Evolutionary conservation across 2,113 vertebrate species (phyloP).

Genomic region (Phyllostomus hastatus): DNA sequence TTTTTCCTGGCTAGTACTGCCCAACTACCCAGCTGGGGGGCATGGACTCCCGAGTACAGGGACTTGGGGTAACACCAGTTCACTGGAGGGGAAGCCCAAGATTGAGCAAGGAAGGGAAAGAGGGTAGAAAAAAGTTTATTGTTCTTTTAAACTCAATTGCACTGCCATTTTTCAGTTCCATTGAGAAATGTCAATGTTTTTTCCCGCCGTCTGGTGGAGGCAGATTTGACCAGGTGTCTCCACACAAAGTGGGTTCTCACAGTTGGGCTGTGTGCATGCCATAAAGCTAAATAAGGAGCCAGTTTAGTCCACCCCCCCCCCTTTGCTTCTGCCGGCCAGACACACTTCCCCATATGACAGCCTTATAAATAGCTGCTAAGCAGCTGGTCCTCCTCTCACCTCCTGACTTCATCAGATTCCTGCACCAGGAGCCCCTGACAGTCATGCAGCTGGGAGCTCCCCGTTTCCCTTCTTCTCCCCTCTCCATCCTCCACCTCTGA

Average conservation of each 20-base stretch:
- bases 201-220: constrained; percentile 53
- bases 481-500: background rate
- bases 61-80: background rate
- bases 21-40: accelerated
- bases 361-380: constrained; percentile 66
- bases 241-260: constrained; percentile 64
- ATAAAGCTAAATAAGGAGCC: constrained; percentile 66
- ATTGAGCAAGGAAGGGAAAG: background rate
- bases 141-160: constrained; percentile 11
- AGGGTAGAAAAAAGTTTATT: background rate
- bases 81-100: background rate
- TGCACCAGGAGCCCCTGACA: constrained; percentile 59
- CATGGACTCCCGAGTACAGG: background rate
- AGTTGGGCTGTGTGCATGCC: constrained; percentile 60
- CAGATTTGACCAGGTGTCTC: constrained; percentile 66
- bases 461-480: background rate
- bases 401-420: constrained; percentile 63
- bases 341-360: constrained; percentile 64
- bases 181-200: constrained; percentile 65
- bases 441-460: constrained; percentile 54
- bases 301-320: constrained; percentile 43
- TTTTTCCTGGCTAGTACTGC: accelerated
- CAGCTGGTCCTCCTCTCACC: constrained; percentile 66
- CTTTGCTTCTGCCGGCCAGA: constrained; percentile 66
- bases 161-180: constrained; percentile 42